A percentile compares a stretch with the other conserved stretches of the same genome.
Evolutionary conservation across 2,797 vertebrate species (phyloP).

Genomic region (Botia kubotai): DNA sequence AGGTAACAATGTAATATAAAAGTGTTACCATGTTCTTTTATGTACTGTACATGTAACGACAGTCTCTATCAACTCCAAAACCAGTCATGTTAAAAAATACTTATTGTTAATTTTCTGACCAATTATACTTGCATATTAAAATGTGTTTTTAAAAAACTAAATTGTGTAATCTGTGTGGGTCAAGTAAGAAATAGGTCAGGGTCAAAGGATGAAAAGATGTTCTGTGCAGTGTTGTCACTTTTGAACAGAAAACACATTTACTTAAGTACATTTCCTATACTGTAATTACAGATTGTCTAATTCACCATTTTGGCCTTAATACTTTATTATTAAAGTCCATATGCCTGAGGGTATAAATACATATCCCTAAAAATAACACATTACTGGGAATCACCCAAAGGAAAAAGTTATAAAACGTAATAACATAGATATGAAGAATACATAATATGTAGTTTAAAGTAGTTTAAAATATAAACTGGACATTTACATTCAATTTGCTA

Average conservation of each 20-base stretch:
- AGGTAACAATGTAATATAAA: neutral
- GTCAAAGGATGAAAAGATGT: constrained; percentile 22
- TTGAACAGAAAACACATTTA: neutral
- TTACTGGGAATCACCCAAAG: neutral
- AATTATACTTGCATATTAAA: too few species aligned
- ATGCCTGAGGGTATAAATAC: neutral
- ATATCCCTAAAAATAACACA: neutral
- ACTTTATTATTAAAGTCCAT: neutral
- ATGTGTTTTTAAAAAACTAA: too few species aligned
- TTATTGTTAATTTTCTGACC: too few species aligned
- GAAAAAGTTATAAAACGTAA: too few species aligned
- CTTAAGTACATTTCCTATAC: neutral
- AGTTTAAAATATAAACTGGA: too few species aligned
- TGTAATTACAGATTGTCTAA: neutral
- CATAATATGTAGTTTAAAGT: too few species aligned
- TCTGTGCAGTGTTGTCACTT: constrained; percentile 13
- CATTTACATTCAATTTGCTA: too few species aligned
- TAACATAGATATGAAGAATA: too few species aligned
- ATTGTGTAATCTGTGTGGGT: constrained; percentile 15
- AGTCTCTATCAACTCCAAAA: too few species aligned
- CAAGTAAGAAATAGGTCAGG: constrained; percentile 32
- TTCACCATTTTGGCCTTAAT: neutral
- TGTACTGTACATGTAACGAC: too few species aligned
- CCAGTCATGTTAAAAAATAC: too few species aligned
- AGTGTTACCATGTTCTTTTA: too few species aligned